Conservation (phyloP, 35 echinoderm and acorn worm species). For the Lytechinus variegatus region DNA sequence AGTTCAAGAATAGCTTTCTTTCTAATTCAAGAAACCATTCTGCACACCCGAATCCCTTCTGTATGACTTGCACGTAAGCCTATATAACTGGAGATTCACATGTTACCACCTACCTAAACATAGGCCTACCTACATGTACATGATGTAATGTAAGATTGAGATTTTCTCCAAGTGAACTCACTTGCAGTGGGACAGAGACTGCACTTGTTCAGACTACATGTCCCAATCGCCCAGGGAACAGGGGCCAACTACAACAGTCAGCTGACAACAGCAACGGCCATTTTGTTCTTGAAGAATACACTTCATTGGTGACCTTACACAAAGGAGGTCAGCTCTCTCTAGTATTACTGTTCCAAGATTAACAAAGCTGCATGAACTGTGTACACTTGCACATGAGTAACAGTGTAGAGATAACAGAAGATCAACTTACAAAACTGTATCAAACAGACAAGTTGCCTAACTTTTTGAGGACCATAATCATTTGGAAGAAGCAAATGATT, state of each 20-base stretch:
- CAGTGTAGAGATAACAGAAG: background rate
- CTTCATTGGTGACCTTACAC: slow-evolving; percentile 1
- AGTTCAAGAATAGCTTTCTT: too few relatives aligned
- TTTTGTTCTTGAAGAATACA: slow-evolving; percentile 6
- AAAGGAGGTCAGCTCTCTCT: background rate
- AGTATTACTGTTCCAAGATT: slow-evolving; percentile 13
- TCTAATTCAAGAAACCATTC: too few relatives aligned
- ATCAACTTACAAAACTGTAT: background rate
- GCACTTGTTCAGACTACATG: background rate
- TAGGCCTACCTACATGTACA: too few relatives aligned
- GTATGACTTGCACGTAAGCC: too few relatives aligned
- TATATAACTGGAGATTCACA: too few relatives aligned
- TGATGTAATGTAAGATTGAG: too few relatives aligned
- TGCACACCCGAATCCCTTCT: too few relatives aligned
- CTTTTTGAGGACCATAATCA: background rate
- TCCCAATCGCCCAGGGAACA: background rate
- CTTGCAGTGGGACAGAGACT: background rate
- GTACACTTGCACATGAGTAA: background rate
- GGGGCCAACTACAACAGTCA: background rate
- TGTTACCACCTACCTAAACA: too few relatives aligned
- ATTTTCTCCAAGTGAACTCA: too few relatives aligned
- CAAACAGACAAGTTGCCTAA: background rate
- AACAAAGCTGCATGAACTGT: background rate
- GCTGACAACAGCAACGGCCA: background rate
- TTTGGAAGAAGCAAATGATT: background rate